Percentiles rank a stretch among this genome's conserved stretches.
phyloP scores from a whole-genome alignment of 2,888 invertebrate species.

The Muschampia plurimacula region DNA sequence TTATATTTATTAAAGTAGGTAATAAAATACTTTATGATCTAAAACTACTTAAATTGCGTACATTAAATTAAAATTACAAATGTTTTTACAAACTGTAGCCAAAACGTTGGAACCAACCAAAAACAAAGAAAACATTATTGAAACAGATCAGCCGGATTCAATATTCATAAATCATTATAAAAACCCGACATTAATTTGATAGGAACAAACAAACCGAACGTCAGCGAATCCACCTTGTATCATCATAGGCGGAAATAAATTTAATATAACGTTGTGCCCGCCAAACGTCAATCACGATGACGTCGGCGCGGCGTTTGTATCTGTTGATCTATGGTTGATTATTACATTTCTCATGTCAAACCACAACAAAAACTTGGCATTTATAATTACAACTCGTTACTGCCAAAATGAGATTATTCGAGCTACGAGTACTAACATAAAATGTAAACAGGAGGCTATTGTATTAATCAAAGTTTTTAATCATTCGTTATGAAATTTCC shows the following conservation, averaged over 20 bases:
- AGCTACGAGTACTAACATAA: slow-evolving; percentile 41
- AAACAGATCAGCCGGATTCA: background rate
- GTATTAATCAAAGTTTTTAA: slow-evolving; percentile 52
- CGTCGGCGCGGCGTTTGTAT: slow-evolving; percentile 60
- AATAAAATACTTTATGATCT: too few species aligned
- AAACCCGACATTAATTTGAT: slow-evolving; percentile 26
- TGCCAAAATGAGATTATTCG: slow-evolving; percentile 48
- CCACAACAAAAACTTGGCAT: slow-evolving; percentile 50
- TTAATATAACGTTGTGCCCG: slow-evolving; percentile 68
- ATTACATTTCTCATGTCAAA: slow-evolving; percentile 68
- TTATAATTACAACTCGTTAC: slow-evolving; percentile 50
- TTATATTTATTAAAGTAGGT: too few species aligned
- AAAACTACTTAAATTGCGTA: too few species aligned
- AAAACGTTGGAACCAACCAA: background rate
- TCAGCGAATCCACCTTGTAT: slow-evolving; percentile 28
- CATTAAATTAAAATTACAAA: background rate
- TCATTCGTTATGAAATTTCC: slow-evolving; percentile 51
- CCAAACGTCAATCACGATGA: slow-evolving; percentile 66
- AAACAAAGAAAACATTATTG: background rate
- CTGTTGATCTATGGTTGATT: slow-evolving; percentile 60
- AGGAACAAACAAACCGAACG: slow-evolving; percentile 30
- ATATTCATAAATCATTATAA: slow-evolving; percentile 45
- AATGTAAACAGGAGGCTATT: slow-evolving; percentile 49
- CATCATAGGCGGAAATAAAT: slow-evolving; percentile 46
- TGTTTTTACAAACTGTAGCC: background rate